Evolutionary conservation across 2,888 invertebrate genomes (phyloP), one percentile per base, ranked within the genome.

Genomic region (Platycheirus rosarum): DNA sequence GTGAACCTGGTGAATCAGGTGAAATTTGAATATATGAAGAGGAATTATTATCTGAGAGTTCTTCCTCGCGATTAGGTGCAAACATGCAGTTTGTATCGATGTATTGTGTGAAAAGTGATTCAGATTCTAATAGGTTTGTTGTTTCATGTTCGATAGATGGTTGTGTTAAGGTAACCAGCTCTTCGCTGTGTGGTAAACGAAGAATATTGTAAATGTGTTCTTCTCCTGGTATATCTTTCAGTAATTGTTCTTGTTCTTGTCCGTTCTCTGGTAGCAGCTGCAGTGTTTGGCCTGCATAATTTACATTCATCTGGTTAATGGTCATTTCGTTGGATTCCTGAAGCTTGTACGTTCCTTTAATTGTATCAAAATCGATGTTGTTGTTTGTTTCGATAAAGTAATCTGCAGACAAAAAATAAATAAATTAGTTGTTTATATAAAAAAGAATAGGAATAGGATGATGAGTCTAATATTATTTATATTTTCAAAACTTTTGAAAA

Each of bases 301-400:
- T 51, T 68, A 55, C 71, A 76, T 73, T 82, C 65, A 65, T 71
- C 40, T 73, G 68, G 55, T 82, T 68, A 73, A 82, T 77, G 66
- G 82, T 77, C 82, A 82, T 82, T 68, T 82, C 82, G 82, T 73
- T 68, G 44, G 71, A 70, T 82, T 70, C 80, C 65, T 82, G 29
- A 53, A 80, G 60, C 74, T 63, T 79, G 65, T 60, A 60, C 71
- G 76, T 68, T 68, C 55, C 82, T 68, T 73, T 71, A 76, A 62
- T 77, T 63, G 49, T 23, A 73, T 82, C 71, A 77, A 82, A 77
- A 77, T 82, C 77, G 62, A 16, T 68, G 77, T 49, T 77, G 69
- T 68, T 74, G 55, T 69, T 74, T 55, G 46, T 71, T 76, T 71
- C 80, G 75, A 70, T 76, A 66, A 82, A 55, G 76, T 66, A 77